These are phyloP conservation scores for Anhinga rufa DNA, from an alignment of 2,113 vertebrate species.

Conservation along the genomic window DNA sequence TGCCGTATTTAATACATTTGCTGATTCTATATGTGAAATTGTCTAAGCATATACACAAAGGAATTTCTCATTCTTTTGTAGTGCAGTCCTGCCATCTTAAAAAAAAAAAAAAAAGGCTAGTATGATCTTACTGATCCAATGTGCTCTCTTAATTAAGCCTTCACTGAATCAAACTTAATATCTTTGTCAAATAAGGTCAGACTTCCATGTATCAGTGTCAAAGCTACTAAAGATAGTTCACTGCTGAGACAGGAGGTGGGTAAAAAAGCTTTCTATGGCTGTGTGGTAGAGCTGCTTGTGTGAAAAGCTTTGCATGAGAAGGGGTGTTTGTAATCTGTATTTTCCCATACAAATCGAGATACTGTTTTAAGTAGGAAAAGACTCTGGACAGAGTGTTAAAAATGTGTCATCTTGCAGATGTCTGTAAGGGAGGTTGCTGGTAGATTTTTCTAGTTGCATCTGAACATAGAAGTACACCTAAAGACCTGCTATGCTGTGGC, in stretches of 20 bases:
- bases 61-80: neutral
- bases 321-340: neutral
- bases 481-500: accelerated
- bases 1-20: neutral
- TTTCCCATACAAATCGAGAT: neutral
- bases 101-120: neutral
- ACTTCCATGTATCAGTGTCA: slow-evolving; percentile 50
- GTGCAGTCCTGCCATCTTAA: neutral
- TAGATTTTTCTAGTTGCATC: neutral
- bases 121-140: neutral
- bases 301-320: neutral
- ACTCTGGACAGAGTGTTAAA: neutral
- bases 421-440: neutral
- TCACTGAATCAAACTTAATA: slow-evolving; percentile 40
- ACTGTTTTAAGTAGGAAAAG: neutral
- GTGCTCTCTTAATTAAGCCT: slow-evolving; percentile 13
- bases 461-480: neutral
- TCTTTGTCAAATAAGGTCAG: slow-evolving; percentile 28
- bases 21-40: neutral
- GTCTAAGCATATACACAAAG: neutral
- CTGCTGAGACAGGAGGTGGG: neutral
- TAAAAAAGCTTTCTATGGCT: neutral
- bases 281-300: neutral
- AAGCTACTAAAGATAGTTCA: slow-evolving; percentile 2
- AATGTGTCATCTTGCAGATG: neutral